Conservation (phyloP, 2,888 invertebrate species). For the Anticlea derivata region DNA sequence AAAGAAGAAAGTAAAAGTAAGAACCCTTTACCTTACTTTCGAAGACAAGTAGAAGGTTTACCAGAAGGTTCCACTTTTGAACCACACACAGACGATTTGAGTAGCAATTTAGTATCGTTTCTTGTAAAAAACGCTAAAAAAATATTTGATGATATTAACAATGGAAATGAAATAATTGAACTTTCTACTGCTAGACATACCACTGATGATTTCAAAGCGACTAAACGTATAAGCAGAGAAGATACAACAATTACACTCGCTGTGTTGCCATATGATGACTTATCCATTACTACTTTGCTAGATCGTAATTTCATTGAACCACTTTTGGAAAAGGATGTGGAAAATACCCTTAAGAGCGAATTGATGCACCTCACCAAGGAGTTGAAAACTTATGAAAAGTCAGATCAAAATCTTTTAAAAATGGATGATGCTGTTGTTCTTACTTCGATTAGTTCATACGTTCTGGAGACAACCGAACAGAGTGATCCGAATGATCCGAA, state of each 20-base stretch:
- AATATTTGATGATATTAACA: constrained; percentile 51
- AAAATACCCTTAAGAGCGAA: constrained; percentile 33
- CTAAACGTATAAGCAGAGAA: constrained; percentile 18
- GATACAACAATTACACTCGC: constrained; percentile 30
- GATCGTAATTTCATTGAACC: constrained; percentile 34
- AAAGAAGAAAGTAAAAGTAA: constrained; percentile 42
- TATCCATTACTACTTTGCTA: constrained; percentile 41
- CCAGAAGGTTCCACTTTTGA: constrained; percentile 39
- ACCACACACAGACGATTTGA: constrained; percentile 39
- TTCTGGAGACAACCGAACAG: constrained; percentile 11
- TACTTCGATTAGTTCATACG: constrained; percentile 16
- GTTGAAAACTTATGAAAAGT: constrained; percentile 38
- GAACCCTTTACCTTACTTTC: constrained; percentile 53
- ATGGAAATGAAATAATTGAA: constrained; percentile 32
- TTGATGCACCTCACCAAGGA: constrained; percentile 41
- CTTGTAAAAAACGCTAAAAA: constrained; percentile 61
- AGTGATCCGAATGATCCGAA: constrained; percentile 29
- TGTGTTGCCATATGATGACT: constrained; percentile 39
- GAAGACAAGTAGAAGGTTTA: constrained; percentile 54
- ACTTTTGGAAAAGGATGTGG: constrained; percentile 24
- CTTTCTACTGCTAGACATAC: constrained; percentile 16
- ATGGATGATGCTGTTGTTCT: constrained; percentile 12
- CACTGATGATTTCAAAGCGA: constrained; percentile 3
- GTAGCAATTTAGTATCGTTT: constrained; percentile 54
- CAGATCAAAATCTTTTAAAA: constrained; percentile 31